Conservation (phyloP, 1,140 invertebrate genomes). For the Sycophila sp. region DNA sequence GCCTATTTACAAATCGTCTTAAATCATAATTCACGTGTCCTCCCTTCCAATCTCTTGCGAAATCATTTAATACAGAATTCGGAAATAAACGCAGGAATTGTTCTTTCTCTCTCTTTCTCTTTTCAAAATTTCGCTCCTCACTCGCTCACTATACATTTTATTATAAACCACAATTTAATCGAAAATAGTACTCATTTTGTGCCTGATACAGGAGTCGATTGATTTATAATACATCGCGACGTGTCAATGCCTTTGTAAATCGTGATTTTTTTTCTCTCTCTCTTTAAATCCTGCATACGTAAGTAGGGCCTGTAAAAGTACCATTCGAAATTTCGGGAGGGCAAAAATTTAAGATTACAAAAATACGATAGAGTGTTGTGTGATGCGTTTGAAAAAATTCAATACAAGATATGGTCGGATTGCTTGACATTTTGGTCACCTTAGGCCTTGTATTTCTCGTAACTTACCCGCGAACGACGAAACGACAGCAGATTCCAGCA, state of each 20-base stretch:
- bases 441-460: constrained; percentile 32
- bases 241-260: constrained; percentile 5
- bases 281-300: not conserved
- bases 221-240: constrained; percentile 4
- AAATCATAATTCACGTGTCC: constrained; percentile 19
- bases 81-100: not conserved
- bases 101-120: not conserved
- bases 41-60: not conserved
- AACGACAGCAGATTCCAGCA: constrained; percentile 1
- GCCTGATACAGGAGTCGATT: constrained; percentile 17
- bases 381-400: constrained; percentile 12
- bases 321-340: constrained; percentile 20
- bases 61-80: constrained; percentile 18
- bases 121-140: not conserved
- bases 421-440: constrained; percentile 23
- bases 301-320: constrained; percentile 24
- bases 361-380: constrained; percentile 20
- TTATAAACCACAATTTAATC: constrained; percentile 11
- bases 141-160: not conserved
- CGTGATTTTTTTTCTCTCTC: not conserved
- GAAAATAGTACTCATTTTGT: constrained; percentile 29
- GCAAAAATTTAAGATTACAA: constrained; percentile 35
- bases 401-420: constrained; percentile 37
- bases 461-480: not conserved
- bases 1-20: constrained; percentile 33